Evolutionary conservation across 2,113 vertebrate species (phyloP).

Genomic region (Climacteris rufus): DNA sequence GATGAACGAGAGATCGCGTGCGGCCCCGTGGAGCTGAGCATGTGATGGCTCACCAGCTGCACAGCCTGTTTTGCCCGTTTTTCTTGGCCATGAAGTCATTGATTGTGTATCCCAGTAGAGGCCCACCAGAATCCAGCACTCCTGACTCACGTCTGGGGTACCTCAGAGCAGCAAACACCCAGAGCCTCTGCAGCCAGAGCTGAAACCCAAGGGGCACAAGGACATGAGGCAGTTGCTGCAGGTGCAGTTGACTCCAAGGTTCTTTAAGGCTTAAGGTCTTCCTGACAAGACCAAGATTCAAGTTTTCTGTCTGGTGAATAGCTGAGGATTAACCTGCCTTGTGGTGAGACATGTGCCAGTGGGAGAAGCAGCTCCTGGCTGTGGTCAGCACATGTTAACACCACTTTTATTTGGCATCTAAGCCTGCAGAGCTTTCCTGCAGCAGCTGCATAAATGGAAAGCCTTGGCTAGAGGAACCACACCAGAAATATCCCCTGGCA

Average conservation of each 20-base stretch:
- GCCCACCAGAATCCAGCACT: neutral
- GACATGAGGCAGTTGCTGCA: neutral
- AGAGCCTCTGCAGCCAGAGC: neutral
- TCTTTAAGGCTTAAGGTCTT: neutral
- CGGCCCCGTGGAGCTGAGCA: neutral
- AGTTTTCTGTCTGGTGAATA: neutral
- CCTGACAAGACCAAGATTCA: neutral
- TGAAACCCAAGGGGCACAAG: neutral
- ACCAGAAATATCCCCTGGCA: neutral
- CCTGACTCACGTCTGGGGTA: neutral
- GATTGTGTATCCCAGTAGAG: neutral
- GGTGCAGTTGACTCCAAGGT: neutral
- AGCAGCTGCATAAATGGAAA: neutral
- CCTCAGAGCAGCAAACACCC: neutral
- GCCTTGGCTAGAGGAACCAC: neutral
- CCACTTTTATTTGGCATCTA: neutral
- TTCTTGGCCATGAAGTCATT: neutral
- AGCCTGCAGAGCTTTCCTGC: neutral
- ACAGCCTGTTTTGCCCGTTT: neutral
- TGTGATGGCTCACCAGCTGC: neutral
- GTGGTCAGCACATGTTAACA: neutral
- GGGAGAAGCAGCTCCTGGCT: neutral
- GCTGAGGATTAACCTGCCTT: neutral
- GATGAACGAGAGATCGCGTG: fast-evolving
- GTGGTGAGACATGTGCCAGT: neutral